phyloP scores from a whole-genome alignment of 2,113 vertebrate species.

The Plestiodon gilberti region DNA sequence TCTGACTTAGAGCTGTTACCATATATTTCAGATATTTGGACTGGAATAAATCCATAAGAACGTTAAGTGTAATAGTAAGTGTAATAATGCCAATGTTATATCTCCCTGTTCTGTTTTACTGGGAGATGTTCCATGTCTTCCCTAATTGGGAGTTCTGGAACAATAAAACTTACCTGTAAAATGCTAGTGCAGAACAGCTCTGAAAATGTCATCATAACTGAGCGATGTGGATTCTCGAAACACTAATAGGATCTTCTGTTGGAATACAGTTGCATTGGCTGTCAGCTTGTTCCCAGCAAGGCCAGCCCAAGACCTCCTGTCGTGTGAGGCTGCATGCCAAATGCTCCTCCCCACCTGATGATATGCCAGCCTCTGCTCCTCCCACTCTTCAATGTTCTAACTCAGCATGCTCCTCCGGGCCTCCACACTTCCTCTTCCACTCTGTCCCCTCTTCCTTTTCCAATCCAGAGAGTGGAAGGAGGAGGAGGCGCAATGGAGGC shows the following conservation, averaged over 20 bases:
- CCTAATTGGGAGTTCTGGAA: neutral
- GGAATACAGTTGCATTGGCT: neutral
- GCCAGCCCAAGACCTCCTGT: no score
- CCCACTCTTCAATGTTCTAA: no score
- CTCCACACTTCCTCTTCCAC: no score
- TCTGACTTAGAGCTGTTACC: neutral
- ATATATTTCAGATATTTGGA: neutral
- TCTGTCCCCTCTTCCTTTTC: no score
- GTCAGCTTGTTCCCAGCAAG: neutral
- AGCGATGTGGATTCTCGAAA: neutral
- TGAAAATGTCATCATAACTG: neutral
- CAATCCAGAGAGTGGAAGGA: no score
- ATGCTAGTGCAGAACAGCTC: neutral
- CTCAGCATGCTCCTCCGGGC: no score
- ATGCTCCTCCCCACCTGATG: no score
- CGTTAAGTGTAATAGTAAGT: neutral
- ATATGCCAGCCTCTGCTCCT: no score
- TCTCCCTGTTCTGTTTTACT: neutral
- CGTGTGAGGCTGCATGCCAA: no score
- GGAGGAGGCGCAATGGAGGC: no score
- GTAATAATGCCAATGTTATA: neutral
- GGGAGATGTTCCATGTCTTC: neutral
- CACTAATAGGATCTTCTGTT: neutral
- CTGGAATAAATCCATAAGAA: neutral
- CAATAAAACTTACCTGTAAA: neutral